Conservation (phyloP, 37 sponge, comb jelly and placozoan species). For the Chondrilla cf. caribensis region DNA sequence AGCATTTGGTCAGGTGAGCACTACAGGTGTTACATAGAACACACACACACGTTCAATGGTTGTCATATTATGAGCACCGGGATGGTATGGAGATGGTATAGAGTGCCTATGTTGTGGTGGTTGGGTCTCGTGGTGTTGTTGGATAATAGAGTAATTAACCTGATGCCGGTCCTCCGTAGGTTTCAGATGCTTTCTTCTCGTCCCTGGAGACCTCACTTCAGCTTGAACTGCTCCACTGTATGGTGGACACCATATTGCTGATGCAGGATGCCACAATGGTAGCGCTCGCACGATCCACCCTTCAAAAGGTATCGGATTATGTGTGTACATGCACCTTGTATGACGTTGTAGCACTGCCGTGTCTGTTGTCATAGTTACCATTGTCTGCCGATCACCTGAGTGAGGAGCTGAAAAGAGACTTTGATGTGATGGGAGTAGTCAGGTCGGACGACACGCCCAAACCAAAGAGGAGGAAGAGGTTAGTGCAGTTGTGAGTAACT, state of each 20-base stretch:
- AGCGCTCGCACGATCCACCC: too few species aligned
- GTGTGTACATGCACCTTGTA: not conserved
- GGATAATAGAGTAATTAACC: too few species aligned
- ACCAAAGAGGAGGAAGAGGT: constrained; percentile 29
- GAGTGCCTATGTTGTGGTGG: too few species aligned
- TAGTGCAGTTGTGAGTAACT: constrained; percentile 39
- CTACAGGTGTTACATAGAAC: too few species aligned
- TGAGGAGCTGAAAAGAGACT: constrained; percentile 28
- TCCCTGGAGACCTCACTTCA: not conserved
- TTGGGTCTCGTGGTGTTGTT: too few species aligned
- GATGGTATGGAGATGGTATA: too few species aligned
- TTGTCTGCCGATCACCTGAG: constrained; percentile 36
- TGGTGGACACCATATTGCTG: not conserved
- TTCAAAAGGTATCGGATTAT: too few species aligned
- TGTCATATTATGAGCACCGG: too few species aligned
- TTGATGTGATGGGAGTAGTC: constrained; percentile 18
- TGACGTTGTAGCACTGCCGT: not conserved
- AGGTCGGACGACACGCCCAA: constrained; percentile 29
- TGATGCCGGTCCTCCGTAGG: too few species aligned
- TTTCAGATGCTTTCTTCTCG: not conserved
- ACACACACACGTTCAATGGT: too few species aligned
- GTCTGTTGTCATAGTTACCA: constrained; percentile 35
- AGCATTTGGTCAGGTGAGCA: too few species aligned
- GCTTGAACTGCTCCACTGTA: not conserved
- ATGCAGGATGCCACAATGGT: too few species aligned